Evolutionary conservation across 2,888 invertebrate species (phyloP), one percentile per base, ranked within the genome.

Genomic region (Pristionchus mayeri): DNA sequence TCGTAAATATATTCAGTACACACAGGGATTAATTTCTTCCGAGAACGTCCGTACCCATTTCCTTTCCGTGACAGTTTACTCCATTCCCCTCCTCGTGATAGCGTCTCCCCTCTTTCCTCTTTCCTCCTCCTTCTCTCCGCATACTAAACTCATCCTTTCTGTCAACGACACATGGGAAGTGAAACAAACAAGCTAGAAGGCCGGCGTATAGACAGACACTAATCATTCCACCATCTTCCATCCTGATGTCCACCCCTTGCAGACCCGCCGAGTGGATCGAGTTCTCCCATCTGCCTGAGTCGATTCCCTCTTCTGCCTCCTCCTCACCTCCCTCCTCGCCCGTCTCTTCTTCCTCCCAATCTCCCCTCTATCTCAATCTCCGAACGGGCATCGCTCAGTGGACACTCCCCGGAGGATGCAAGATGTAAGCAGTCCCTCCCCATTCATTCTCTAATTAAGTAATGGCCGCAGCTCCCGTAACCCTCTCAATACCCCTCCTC

Each of bases 351-450:
- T 34, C 76, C 30, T 50, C 76, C 21, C 76, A 16, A 21, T 50
- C 40, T 1, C 76, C 76, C 18, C 76, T 78, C 50, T 78, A 78
- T 9, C 50, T 78, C 50, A 78, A 78, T 50, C 76, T 78, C 7
- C 76, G 76, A 11, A 78, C 76, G 27, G 76, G 76, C 24, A 78
- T 78, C 76, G 48, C 76, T 7, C 76, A 78, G 11, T 78, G 76
- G 76, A 78, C 76, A 13, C 76, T 78, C 50, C 76, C 76, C 2
- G 76, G 76, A 18, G 76, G 76, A 27, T 78, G 76, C 76, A 78
- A 78, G 48, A 78, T 78, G 76, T 78, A 30, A 50, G 75, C 40
- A n/a, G 3, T 27, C n/a, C n/a, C n/a, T 44, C 44, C 24, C 21
- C 21, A n/a, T 6, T 57, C 7, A 9, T 44, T 44, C 44, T n/a